Evolutionary conservation across 2,113 vertebrate species (phyloP), one percentile per base, ranked within the genome.

Genomic region (Oplegnathus fasciatus): DNA sequence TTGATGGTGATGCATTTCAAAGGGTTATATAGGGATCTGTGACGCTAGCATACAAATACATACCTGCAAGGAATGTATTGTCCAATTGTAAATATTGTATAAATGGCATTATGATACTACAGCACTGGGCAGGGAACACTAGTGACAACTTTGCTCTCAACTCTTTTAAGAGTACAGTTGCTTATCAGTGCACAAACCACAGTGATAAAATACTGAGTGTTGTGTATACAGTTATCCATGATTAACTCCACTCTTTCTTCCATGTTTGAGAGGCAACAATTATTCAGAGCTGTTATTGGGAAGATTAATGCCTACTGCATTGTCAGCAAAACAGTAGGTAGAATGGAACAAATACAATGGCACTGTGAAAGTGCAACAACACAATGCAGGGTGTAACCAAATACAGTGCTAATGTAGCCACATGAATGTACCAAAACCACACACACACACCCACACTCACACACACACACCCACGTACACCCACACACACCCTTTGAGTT

Each of bases 311-410:
- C 18, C 58, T 54, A 6, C 5, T 64, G 14, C 14, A 83, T 83
- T 75, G 64, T 83, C 44, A 64, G 34, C 24, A 69, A 22, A 65
- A 72, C 58, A 71, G 57, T 14, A 20, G 50, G 50, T 24, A 66
- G 26, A 76, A 62, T 20, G 28, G 60, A 17, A 61, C 32, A 46
- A 70, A 58, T 28, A 89, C 65, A 89, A 86, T 68, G 61, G n/a
- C 32, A n/a, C 3, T 17, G 22, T 57, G 24, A 77, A 84, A 89
- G 55, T 52, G 62, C n/a, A 69, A 66, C 18, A 9, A n/a, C 52
- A 88, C 69, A 92, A 86, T 82, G 9, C 42, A 50, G 83, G 91
- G 89, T 89, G 91, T 92, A 92, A 92, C 91, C 86, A 92, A 88
- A 89, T 57, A 86, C 37, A 71, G 69, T 70, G 42, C 24, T 24